Conservation (phyloP, 2,888 invertebrate genomes). For the Hypena proboscidalis region DNA sequence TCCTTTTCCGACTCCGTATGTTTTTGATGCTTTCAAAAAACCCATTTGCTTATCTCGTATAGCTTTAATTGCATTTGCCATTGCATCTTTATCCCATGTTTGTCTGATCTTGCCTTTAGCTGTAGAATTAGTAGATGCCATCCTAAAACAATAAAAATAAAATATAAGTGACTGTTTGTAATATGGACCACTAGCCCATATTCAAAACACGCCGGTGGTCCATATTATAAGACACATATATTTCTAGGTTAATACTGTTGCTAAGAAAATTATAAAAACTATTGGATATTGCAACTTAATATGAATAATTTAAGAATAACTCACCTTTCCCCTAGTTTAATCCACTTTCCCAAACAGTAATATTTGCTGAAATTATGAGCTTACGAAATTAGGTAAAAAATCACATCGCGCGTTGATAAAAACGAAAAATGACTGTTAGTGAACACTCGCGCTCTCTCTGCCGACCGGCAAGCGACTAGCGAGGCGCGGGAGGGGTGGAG, state of each 20-base stretch:
- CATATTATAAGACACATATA: conserved; percentile 19
- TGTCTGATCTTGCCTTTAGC: conserved; percentile 14
- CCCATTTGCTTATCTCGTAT: conserved; percentile 22
- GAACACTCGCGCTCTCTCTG: conserved; percentile 15
- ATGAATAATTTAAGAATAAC: conserved; percentile 17
- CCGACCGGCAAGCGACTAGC: conserved; percentile 18
- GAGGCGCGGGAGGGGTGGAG: conserved; percentile 21
- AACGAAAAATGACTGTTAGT: conserved; percentile 16
- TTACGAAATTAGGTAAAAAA: conserved; percentile 6
- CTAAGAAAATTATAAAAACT: conserved; percentile 24
- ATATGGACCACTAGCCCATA: conserved; percentile 11
- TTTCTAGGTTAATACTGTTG: conserved; percentile 27
- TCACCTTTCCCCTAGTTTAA: conserved; percentile 20
- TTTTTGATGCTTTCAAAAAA: conserved; percentile 21
- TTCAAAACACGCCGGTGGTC: no score
- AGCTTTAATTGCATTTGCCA: conserved; percentile 14
- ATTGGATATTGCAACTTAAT: conserved; percentile 16
- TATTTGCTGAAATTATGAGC: no score
- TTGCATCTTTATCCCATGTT: conserved; percentile 15
- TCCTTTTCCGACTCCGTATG: conserved; percentile 12
- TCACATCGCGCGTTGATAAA: conserved; percentile 5
- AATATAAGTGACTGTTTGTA: conserved; percentile 10
- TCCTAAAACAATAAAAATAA: conserved; percentile 17
- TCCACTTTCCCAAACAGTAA: conserved; percentile 21
- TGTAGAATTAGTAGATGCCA: conserved; percentile 13